Conservation (phyloP, 2,797 vertebrate genomes). For the Cuniculus paca region DNA sequence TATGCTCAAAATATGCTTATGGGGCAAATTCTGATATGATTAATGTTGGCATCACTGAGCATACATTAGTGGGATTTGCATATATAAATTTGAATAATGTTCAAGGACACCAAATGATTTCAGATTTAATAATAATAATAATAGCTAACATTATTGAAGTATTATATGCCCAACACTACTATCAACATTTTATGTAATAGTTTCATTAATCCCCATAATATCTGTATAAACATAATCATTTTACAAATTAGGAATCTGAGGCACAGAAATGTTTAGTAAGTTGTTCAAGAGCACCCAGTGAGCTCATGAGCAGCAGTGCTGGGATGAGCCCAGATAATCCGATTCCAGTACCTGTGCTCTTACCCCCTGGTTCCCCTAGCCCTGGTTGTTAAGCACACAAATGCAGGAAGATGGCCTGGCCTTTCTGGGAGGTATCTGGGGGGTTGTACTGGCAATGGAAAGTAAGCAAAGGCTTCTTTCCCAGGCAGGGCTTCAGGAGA, state of each 20-base stretch:
- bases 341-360: neutral
- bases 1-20: slow-evolving; percentile 80
- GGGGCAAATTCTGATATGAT: slow-evolving; percentile 79
- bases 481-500: neutral
- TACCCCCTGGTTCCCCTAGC: no score
- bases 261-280: neutral
- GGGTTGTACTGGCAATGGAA: neutral
- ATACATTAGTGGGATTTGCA: slow-evolving; percentile 74
- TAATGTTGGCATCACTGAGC: slow-evolving; percentile 80
- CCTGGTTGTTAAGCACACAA: fast-evolving
- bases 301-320: neutral
- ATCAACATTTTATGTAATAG: slow-evolving; percentile 54
- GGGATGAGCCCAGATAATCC: neutral
- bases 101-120: slow-evolving; percentile 79
- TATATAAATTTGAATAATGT: slow-evolving; percentile 76
- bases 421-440: neutral
- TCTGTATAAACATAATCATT: neutral
- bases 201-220: neutral
- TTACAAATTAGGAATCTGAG: slow-evolving; percentile 50
- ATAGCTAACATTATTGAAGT: slow-evolving; percentile 68
- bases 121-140: slow-evolving; percentile 70
- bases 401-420: neutral
- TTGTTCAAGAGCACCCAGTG: neutral
- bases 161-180: slow-evolving; percentile 18
- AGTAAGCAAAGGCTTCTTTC: neutral